A percentile compares a stretch with the other conserved stretches of the same genome.
phyloP scores from a whole-genome alignment of 2,888 invertebrate species.

The Bellardia pandia region DNA sequence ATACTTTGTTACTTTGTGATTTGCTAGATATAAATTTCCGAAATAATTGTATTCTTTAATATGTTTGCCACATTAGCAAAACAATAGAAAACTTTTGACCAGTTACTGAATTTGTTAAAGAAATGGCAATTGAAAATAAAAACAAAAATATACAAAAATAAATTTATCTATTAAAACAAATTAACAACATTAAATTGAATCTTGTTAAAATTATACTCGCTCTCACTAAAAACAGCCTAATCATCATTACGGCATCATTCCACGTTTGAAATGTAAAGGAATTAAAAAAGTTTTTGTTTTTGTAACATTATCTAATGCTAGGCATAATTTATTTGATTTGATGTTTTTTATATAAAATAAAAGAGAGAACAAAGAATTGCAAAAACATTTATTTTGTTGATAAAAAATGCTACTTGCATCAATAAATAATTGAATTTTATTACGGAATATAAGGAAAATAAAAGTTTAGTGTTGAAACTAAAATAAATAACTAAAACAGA shows the following conservation, averaged over 20 bases:
- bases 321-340: neutral
- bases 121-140: neutral
- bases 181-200: slow-evolving; percentile 1
- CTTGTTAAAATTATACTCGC: slow-evolving; percentile 2
- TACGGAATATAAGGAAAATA: slow-evolving; percentile 25
- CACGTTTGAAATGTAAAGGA: neutral
- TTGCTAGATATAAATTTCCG: neutral
- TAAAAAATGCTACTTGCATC: neutral
- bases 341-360: neutral
- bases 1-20: neutral
- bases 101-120: slow-evolving; percentile 1
- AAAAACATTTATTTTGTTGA: slow-evolving; percentile 36
- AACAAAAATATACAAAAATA: neutral
- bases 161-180: slow-evolving; percentile 14
- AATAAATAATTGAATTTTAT: slow-evolving; percentile 45
- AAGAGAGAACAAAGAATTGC: neutral
- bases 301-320: neutral
- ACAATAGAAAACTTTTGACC: slow-evolving; percentile 7
- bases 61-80: neutral
- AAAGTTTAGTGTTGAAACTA: slow-evolving; percentile 38
- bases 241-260: neutral
- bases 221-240: neutral
- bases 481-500: slow-evolving; percentile 30
- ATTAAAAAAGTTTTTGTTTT: slow-evolving; percentile 21
- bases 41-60: neutral